Conservation (phyloP, 2,113 vertebrate species). For the Psittacula cyanocephala region DNA sequence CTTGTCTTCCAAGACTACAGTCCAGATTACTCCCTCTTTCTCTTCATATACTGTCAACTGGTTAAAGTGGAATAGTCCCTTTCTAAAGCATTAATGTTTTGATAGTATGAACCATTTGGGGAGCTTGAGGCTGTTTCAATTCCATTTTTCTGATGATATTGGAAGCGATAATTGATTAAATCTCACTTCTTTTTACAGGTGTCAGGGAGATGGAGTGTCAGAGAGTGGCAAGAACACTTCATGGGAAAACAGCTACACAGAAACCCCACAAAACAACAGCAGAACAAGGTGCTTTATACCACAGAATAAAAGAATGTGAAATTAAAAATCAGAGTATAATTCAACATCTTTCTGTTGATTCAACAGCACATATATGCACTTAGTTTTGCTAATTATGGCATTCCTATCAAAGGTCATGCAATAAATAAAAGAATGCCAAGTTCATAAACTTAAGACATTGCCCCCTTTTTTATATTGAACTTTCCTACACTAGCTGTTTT, state of each 20-base stretch:
- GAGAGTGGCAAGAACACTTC: neutral
- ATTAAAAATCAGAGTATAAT: neutral
- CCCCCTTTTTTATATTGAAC: neutral
- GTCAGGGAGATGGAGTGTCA: neutral
- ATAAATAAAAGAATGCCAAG: neutral
- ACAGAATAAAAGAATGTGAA: neutral
- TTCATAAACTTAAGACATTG: neutral
- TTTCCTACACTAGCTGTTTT: neutral
- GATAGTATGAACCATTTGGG: neutral
- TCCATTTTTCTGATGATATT: neutral
- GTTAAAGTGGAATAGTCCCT: neutral
- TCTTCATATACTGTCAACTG: neutral
- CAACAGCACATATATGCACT: neutral
- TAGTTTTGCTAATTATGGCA: neutral
- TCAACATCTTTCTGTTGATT: neutral
- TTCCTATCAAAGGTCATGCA: neutral
- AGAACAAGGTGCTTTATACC: neutral
- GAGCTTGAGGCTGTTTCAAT: neutral
- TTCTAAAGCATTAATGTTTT: neutral
- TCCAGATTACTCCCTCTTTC: neutral
- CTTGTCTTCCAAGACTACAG: neutral
- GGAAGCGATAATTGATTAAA: slow-evolving; percentile 22
- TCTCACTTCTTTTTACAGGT: neutral
- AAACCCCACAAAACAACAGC: neutral
- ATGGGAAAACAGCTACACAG: neutral